Evolutionary conservation across 2,888 invertebrate species (phyloP).

Genomic region (Deilephila elpenor): DNA sequence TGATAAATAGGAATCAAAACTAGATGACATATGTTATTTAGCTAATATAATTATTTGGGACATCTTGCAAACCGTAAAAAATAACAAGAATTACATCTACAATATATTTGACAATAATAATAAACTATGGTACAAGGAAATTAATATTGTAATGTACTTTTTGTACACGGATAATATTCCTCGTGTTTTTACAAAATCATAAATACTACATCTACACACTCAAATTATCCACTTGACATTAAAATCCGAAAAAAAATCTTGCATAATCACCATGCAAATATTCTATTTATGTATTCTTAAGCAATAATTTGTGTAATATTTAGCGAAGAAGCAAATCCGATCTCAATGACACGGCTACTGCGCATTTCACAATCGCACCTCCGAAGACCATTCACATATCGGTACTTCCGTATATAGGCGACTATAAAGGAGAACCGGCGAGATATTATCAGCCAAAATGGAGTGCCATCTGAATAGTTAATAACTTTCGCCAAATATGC

Average conservation of each 20-base stretch:
- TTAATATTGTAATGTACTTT: no score
- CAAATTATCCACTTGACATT: slow-evolving; percentile 1
- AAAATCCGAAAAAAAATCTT: neutral
- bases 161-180: neutral
- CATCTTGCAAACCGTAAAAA: neutral
- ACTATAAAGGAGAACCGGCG: slow-evolving; percentile 33
- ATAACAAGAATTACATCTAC: neutral
- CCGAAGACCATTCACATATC: slow-evolving; percentile 33
- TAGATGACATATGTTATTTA: no score
- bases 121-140: no score
- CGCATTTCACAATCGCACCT: slow-evolving; percentile 28
- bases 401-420: slow-evolving; percentile 31
- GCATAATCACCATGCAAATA: neutral
- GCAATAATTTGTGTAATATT: neutral
- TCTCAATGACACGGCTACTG: slow-evolving; percentile 2
- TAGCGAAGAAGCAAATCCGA: neutral
- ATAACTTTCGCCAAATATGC: slow-evolving; percentile 28
- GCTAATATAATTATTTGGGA: no score
- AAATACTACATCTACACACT: neutral
- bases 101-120: neutral
- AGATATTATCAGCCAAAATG: slow-evolving; percentile 36
- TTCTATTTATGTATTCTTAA: neutral
- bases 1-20: no score
- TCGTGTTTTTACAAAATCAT: neutral
- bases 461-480: slow-evolving; percentile 34